Conservation (phyloP, 2,113 vertebrate species). For the Thermophis baileyi region DNA sequence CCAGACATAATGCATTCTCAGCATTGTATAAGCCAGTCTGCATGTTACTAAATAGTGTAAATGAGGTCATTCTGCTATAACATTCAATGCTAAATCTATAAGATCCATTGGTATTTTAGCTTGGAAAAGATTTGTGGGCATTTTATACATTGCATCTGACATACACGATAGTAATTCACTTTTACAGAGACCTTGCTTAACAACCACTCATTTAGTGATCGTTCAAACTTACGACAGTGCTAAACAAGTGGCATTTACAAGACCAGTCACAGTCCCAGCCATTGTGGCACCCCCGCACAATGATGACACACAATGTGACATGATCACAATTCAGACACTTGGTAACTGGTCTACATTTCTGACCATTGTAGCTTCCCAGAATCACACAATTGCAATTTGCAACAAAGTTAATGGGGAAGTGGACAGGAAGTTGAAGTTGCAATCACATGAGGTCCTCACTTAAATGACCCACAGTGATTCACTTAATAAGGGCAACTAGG, state of each 20-base stretch:
- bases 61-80: neutral
- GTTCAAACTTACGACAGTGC: neutral
- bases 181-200: neutral
- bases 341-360: neutral
- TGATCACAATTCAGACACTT: neutral
- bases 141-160: neutral
- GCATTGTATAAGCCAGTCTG: neutral
- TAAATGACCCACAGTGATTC: neutral
- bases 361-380: neutral
- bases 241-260: neutral
- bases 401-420: neutral
- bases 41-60: neutral
- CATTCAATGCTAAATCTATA: neutral
- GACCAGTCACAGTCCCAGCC: neutral
- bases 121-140: neutral
- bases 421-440: neutral
- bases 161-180: neutral
- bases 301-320: neutral
- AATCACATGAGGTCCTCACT: neutral
- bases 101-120: neutral
- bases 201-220: neutral
- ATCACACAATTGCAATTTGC: neutral
- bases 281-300: neutral
- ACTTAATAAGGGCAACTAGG: neutral
- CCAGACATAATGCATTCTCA: neutral